Evolutionary conservation across 2,113 vertebrate genomes (phyloP).

Genomic region (Cynopterus brachyotis): DNA sequence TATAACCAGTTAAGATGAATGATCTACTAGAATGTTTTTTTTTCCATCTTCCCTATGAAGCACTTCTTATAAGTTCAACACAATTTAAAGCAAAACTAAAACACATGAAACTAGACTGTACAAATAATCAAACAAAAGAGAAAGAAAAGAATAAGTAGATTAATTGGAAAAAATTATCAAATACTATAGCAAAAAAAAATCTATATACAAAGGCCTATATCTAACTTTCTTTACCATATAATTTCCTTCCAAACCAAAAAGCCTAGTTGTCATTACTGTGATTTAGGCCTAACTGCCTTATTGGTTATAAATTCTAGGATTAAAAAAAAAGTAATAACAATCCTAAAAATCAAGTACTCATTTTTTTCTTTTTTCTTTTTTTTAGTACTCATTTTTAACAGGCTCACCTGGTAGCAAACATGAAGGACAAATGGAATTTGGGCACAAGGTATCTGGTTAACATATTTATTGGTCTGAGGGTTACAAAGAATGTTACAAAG

Average conservation of each 20-base stretch:
- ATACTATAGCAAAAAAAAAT: constrained; percentile 6
- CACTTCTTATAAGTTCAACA: neutral
- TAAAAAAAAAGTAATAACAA: neutral
- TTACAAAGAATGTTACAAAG: neutral
- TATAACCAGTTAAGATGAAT: neutral
- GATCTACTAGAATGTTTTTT: neutral
- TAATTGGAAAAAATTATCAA: neutral
- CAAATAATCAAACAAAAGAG: neutral
- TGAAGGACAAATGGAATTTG: neutral
- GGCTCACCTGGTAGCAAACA: neutral
- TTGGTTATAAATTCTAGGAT: neutral
- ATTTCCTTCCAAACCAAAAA: neutral
- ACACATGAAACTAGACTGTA: neutral
- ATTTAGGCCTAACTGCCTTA: neutral
- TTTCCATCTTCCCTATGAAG: neutral
- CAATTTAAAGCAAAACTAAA: neutral
- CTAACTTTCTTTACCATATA: neutral
- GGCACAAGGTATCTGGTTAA: neutral
- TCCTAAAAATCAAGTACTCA: neutral
- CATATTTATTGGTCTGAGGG: neutral
- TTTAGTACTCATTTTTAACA: neutral
- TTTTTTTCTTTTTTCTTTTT: neutral
- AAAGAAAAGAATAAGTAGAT: neutral
- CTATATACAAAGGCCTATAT: neutral
- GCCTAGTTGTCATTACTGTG: neutral